These are phyloP conservation scores for Danio tinwini DNA, from an alignment of 2,797 vertebrate genomes.

Conservation along the genomic window DNA sequence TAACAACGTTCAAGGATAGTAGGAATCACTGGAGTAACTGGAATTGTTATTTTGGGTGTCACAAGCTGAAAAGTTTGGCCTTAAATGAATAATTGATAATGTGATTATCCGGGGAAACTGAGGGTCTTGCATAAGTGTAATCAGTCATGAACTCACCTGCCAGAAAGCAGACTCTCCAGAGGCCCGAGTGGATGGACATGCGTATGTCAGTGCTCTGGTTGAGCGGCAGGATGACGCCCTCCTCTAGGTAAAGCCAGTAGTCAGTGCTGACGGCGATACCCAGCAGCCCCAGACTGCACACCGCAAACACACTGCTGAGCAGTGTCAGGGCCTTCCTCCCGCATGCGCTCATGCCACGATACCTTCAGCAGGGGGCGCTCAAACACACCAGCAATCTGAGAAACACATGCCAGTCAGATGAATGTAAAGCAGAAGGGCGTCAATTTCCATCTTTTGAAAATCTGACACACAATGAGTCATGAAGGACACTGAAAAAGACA, in stretches of 20 bases:
- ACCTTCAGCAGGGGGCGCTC: conserved; percentile 62
- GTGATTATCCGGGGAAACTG: not conserved
- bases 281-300: conserved; percentile 90
- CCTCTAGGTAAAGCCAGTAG: conserved; percentile 98
- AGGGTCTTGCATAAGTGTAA: not conserved
- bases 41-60: too few relatives aligned
- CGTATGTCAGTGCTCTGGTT: conserved; percentile 91
- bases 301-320: conserved; percentile 94
- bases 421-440: not conserved
- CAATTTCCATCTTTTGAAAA: conserved; percentile 14
- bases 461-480: conserved; percentile 6
- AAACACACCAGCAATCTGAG: too few relatives aligned
- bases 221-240: conserved; percentile 90
- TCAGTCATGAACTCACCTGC: conserved; percentile 78
- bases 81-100: not conserved
- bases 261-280: conserved; percentile 94
- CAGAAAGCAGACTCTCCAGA: conserved; percentile 96
- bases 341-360: conserved; percentile 88
- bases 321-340: conserved; percentile 93
- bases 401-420: not conserved
- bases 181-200: conserved; percentile 91
- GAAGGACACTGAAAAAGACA: not conserved
- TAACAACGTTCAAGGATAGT: too few relatives aligned
- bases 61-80: too few relatives aligned
- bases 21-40: too few relatives aligned